Base-by-base conservation (phyloP, 2,888 invertebrate species). In the Andrena dorsata region DNA sequence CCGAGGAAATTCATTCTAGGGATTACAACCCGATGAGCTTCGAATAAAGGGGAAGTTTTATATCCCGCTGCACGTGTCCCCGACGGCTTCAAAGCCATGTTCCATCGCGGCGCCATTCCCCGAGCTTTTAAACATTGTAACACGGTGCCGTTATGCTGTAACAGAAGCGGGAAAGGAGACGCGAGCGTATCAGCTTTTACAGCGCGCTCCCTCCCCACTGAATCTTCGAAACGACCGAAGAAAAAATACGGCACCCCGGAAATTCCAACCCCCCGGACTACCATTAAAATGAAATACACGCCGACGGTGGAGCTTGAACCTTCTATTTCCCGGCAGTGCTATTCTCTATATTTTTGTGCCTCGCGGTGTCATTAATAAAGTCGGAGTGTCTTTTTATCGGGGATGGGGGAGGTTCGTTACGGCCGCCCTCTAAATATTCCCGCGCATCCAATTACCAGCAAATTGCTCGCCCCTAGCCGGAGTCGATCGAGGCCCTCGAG, bases 221-320 rank as follows among this genome's bases (percentile, higher is more conserved):
- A 35, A 30, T 60, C n/a, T 35, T 8, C 76, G 23, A 49, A 49
- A 68, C 63, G 73, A 58, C 13, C 49, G 58, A 49, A 16, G 35
- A 32, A 76, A 20, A 28, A 68, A 49, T 2, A 32, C 47, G 20
- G 0, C 13, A 13, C 7, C 41, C 20, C 63, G 7, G 64, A 63
- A 30, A 64, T 61, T 47, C 23, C 51, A 53, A 28, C 53, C 16
- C 32, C 32, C 13, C 13, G 8, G 16, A 49, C 32, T 26, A 0
- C 23, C 66, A 51, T 66, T 66, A 66, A 51, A 28, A 32, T 66
- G 66, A 66, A 51, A 65, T 65, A 65, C 30, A 30, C 20, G n/a
- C 47, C 28, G 65, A 13, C n/a, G n/a, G 20, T 49, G 13, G 28
- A 32, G 51, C 3, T 56, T 20, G 13, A 1, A 28, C 6, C 5